A percentile compares a stretch with the other conserved stretches of the same genome.
Evolutionary conservation across 53 echinoderm and acorn worm genomes (phyloP).

Genomic region (Paelopatides confundens): DNA sequence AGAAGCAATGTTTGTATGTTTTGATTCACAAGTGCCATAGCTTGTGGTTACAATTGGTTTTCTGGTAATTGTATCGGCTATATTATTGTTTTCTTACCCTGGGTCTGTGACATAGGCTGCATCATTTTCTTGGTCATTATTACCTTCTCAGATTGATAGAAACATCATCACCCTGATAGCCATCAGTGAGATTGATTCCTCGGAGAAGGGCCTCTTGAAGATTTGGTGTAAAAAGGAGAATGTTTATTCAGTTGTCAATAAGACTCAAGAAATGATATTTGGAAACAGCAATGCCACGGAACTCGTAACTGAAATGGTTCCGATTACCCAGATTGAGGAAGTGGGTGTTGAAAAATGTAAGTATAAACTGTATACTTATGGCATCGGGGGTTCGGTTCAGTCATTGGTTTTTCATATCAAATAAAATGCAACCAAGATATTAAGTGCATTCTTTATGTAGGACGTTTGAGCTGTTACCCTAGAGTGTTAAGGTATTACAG

Average conservation of each 20-base stretch:
- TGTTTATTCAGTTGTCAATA: conserved; percentile 37
- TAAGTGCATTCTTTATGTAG: no score
- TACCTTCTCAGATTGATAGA: conserved; percentile 82
- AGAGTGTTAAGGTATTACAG: no score
- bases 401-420: no score
- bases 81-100: no score
- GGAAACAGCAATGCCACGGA: not conserved
- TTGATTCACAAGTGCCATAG: no score
- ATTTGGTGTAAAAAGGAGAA: conserved; percentile 71
- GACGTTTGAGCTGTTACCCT: no score
- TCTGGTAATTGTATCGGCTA: no score
- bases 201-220: conserved; percentile 74
- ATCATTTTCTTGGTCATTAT: not conserved
- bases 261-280: not conserved
- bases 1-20: no score
- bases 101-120: no score
- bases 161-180: conserved; percentile 89
- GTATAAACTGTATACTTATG: not conserved
- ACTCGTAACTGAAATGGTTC: not conserved
- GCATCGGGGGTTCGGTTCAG: no score
- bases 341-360: conserved; percentile 73
- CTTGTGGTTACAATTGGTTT: no score
- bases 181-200: conserved; percentile 78
- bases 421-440: no score
- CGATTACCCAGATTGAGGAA: conserved; percentile 48